These are phyloP conservation scores for Macaria liturata DNA, from an alignment of 2,888 invertebrate genomes.

Conservation along the genomic window DNA sequence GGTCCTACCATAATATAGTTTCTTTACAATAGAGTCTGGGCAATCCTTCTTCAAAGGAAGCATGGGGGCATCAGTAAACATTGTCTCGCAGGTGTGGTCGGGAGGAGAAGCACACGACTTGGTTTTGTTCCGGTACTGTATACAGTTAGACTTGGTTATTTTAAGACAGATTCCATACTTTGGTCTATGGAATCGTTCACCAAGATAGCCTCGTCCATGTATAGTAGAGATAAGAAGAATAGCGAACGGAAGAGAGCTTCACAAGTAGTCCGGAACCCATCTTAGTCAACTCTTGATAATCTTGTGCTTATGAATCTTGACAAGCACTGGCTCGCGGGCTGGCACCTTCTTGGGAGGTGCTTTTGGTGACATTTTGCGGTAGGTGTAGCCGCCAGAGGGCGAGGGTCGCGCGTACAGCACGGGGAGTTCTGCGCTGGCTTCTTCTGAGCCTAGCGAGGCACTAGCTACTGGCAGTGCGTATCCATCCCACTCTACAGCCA, in stretches of 20 bases:
- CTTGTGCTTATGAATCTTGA: constrained; percentile 66
- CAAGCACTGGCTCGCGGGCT: constrained; percentile 48
- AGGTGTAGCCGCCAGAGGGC: constrained; percentile 62
- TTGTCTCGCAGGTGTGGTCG: too few species aligned
- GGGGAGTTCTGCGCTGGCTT: constrained; percentile 37
- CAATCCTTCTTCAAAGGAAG: too few species aligned
- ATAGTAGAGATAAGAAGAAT: too few species aligned
- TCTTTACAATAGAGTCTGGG: too few species aligned
- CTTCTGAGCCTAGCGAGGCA: background rate
- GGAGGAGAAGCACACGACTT: too few species aligned
- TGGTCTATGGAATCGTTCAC: too few species aligned
- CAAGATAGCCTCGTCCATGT: too few species aligned
- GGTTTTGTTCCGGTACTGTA: too few species aligned
- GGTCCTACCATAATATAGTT: too few species aligned
- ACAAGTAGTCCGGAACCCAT: constrained; percentile 16
- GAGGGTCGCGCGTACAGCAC: constrained; percentile 67
- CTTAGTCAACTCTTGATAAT: constrained; percentile 46
- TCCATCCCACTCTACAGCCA: constrained; percentile 16
- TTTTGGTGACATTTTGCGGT: constrained; percentile 37
- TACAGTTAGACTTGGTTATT: too few species aligned
- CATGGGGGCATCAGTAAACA: too few species aligned
- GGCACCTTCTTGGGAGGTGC: constrained; percentile 30
- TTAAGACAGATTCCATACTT: too few species aligned
- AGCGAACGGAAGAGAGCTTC: background rate
- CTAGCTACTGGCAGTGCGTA: constrained; percentile 20